phyloP scores from a whole-genome alignment of 1,140 invertebrate species.

The Neotoxoptera formosana region DNA sequence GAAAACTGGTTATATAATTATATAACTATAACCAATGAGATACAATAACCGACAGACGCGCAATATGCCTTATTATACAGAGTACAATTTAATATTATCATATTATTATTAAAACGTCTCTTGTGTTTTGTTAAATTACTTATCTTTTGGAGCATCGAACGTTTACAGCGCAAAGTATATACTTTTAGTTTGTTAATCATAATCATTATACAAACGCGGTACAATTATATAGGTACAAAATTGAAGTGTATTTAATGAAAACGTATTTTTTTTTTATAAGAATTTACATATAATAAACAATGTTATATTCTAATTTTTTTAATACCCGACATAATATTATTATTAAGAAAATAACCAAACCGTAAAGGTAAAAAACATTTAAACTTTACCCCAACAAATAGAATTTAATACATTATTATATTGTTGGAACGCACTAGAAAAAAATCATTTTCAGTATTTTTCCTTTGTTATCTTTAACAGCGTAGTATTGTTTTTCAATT shows the following conservation, averaged over 20 bases:
- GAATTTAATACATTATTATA: background rate
- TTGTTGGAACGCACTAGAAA: background rate
- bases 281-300: background rate
- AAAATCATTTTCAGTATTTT: background rate
- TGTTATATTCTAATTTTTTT: background rate
- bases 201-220: background rate
- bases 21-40: background rate
- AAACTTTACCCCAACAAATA: background rate
- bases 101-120: background rate
- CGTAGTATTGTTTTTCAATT: background rate
- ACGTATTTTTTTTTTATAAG: background rate
- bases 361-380: background rate
- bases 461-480: background rate
- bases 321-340: background rate
- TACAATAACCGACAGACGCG: constrained; percentile 28
- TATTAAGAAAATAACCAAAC: background rate
- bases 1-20: constrained; percentile 6
- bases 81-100: background rate
- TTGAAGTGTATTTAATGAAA: background rate
- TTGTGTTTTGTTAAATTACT: constrained; percentile 9
- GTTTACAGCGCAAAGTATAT: background rate
- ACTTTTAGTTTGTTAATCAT: background rate
- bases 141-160: background rate
- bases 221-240: background rate
- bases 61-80: background rate